Conservation (phyloP, 2,797 vertebrate genomes). For the Propithecus deckenii region DNA sequence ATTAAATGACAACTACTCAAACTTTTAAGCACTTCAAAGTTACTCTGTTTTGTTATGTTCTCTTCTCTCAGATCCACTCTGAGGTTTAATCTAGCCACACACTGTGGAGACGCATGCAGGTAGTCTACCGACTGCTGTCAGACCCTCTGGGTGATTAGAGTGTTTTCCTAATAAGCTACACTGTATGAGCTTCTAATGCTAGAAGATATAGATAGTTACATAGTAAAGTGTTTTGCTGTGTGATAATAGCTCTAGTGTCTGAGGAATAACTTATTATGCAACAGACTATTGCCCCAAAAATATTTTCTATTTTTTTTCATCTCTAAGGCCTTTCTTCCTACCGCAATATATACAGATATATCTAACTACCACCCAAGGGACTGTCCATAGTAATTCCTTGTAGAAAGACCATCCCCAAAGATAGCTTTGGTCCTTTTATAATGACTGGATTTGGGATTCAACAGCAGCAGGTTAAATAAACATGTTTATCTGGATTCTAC, state of each 20-base stretch:
- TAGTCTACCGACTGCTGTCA: too few species aligned
- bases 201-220: constrained; percentile 65
- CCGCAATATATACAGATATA: constrained; percentile 77
- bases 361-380: constrained; percentile 81
- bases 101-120: neutral
- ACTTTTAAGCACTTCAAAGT: neutral
- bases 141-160: neutral
- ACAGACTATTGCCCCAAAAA: constrained; percentile 70
- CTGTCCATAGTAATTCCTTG: constrained; percentile 79
- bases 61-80: neutral
- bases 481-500: constrained; percentile 73
- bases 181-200: neutral
- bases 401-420: constrained; percentile 83
- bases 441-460: constrained; percentile 79
- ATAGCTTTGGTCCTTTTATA: constrained; percentile 78
- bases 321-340: constrained; percentile 65
- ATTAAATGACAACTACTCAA: neutral
- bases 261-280: constrained; percentile 78
- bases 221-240: constrained; percentile 69
- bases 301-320: constrained; percentile 74
- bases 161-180: constrained; percentile 50
- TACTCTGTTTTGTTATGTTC: neutral
- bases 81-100: neutral
- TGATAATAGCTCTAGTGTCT: constrained; percentile 71
- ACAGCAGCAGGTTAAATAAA: constrained; percentile 78